phyloP scores from a whole-genome alignment of 2,113 vertebrate genomes.

The Andinoacara biseriatus region DNA sequence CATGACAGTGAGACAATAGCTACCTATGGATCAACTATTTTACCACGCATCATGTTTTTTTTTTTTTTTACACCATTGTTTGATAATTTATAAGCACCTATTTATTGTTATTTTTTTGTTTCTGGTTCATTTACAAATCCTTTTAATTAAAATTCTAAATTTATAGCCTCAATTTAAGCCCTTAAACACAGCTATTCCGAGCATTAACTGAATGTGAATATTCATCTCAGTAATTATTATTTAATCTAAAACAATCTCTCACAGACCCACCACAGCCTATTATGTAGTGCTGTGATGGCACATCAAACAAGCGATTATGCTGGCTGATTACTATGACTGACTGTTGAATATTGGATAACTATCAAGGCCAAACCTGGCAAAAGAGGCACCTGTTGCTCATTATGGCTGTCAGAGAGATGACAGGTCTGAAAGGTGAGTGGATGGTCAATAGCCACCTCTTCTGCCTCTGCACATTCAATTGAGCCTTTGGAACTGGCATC shows the following conservation, averaged over 20 bases:
- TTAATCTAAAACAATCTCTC: constrained; percentile 46
- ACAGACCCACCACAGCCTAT: constrained; percentile 24
- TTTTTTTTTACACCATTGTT: neutral
- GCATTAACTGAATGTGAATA: neutral
- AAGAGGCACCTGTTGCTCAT: constrained; percentile 74
- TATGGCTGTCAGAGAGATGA: constrained; percentile 61
- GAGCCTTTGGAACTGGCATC: constrained; percentile 55
- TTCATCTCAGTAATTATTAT: constrained; percentile 17
- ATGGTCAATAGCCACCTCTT: constrained; percentile 62
- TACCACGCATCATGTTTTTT: neutral
- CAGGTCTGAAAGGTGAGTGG: constrained; percentile 60
- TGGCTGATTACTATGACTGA: constrained; percentile 52
- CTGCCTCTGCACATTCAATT: constrained; percentile 55
- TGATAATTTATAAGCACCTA: neutral
- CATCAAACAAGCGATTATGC: constrained; percentile 68
- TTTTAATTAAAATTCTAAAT: neutral
- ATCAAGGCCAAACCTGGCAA: constrained; percentile 41
- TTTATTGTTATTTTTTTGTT: neutral
- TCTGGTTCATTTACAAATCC: neutral
- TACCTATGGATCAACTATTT: neutral
- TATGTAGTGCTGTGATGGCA: constrained; percentile 41
- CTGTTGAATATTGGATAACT: constrained; percentile 59
- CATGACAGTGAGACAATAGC: neutral
- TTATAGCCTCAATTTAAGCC: neutral
- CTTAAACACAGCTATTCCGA: neutral